Conservation (phyloP, 2,888 invertebrate genomes). For the Brassicogethes aeneus region DNA sequence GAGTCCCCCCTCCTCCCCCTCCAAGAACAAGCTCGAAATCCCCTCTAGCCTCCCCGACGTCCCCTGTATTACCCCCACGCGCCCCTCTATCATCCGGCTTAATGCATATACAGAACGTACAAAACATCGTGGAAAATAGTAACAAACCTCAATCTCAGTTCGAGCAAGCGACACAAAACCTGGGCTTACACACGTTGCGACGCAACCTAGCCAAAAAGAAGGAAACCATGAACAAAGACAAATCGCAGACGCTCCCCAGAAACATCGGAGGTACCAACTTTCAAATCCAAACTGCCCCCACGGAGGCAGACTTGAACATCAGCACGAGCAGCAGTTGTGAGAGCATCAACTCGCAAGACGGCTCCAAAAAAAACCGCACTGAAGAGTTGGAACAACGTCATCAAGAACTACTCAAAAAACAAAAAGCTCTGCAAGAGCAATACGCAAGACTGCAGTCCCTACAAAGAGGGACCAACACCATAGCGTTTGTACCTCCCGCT, state of each 20-base stretch:
- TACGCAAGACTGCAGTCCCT: constrained; percentile 83
- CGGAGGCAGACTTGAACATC: constrained; percentile 38
- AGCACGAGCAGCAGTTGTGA: constrained; percentile 68
- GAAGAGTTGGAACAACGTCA: constrained; percentile 78
- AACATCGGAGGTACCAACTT: constrained; percentile 36
- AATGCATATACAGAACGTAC: constrained; percentile 40
- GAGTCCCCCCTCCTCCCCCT: constrained; percentile 85
- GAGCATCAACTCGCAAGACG: constrained; percentile 67
- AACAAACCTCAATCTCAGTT: constrained; percentile 37
- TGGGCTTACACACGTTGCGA: constrained; percentile 40
- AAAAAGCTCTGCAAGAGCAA: constrained; percentile 83
- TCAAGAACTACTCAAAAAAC: constrained; percentile 79
- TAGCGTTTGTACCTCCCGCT: constrained; percentile 53
- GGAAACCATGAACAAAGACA: constrained; percentile 37
- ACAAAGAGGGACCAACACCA: constrained; percentile 64
- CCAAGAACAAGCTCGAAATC: constrained; percentile 86
- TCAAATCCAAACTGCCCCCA: constrained; percentile 25
- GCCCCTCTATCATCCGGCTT: constrained; percentile 41
- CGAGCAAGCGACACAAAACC: constrained; percentile 39
- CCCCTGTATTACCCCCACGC: constrained; percentile 56
- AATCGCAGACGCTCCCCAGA: constrained; percentile 39
- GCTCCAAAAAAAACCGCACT: constrained; percentile 54
- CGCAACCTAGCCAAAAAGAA: constrained; percentile 33
- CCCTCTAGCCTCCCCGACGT: constrained; percentile 76
- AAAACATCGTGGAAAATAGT: constrained; percentile 36